Base-by-base conservation (phyloP, 2,113 vertebrate species). In the Perca fluviatilis region DNA sequence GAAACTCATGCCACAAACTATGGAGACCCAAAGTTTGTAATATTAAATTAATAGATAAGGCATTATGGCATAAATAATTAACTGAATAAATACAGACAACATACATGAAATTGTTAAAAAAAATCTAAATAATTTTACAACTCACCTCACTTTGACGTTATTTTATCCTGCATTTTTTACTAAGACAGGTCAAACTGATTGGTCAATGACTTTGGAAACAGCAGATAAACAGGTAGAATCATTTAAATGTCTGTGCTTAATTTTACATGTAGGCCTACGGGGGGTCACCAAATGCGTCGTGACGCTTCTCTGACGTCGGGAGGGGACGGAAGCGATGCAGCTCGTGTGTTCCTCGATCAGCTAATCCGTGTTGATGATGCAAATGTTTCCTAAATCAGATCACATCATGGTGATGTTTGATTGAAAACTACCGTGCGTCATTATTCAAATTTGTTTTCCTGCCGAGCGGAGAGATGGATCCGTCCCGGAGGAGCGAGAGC, bases 401-500 rank as follows among this genome's bases (percentile, higher is more conserved):
- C 61, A 36, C 54, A 33, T 21, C 11, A 21, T 27, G 33, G 12
- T 4, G 67, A 70, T 63, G 80, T 4, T 40, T 4, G 5, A 27
- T 3, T 82, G 57, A 77, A 66, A 63, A 21, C 46, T 27, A 15
- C 2, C 9, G 43, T 6, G 33, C 21, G 23, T 74, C n/a, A 15
- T n/a, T 16, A 10, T 4, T 51, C 8, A 1, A 25, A 12, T 3
- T 21, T 10, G 33, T 27, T 14, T 30, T 10, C 2, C 6, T 36
- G 68, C 14, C 3, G 63, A 5, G 2, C 58, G 18, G 27, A 60
- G 27, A 68, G 5, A 98, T 98, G 97, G 93, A 95, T 79, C 43
- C 86, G 27, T 87, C 92, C 84, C 90, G 93, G 61, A 95, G 96
- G 74, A 97, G 92, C 83, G 98, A 98, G 91, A 96, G 95, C 89